Percentiles rank a stretch among this genome's conserved stretches.
Evolutionary conservation across 2,113 vertebrate species (phyloP).

Genomic region (Atlantisia rogersi): DNA sequence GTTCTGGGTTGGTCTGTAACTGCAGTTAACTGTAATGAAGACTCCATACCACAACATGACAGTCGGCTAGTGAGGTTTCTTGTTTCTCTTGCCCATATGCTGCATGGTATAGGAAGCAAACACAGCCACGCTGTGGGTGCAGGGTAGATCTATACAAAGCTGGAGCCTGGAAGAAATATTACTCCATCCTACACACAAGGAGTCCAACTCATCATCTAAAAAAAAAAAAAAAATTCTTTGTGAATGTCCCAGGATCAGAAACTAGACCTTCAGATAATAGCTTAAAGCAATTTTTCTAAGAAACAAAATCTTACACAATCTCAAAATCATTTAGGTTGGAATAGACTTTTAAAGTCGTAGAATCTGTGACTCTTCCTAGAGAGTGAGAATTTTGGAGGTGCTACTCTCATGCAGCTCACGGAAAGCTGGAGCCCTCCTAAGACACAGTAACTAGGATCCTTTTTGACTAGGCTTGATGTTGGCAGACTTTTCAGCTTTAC

Average conservation of each 20-base stretch:
- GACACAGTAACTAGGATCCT: neutral
- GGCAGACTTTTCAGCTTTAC: neutral
- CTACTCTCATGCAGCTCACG: neutral
- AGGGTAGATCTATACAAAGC: rapidly evolving
- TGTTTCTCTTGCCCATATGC: neutral
- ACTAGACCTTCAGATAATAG: neutral
- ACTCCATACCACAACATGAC: neutral
- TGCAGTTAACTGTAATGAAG: neutral
- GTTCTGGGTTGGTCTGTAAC: neutral
- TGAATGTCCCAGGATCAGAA: neutral
- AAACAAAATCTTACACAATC: neutral
- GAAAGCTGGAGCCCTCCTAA: neutral
- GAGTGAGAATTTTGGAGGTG: neutral
- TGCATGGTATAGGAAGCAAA: neutral
- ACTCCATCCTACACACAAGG: neutral
- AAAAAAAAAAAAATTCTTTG: neutral
- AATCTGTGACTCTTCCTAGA: rapidly evolving
- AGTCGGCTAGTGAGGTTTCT: neutral
- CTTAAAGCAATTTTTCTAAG: neutral
- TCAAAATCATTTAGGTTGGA: neutral
- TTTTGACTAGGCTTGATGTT: neutral
- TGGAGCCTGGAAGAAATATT: neutral
- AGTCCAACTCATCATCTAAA: neutral
- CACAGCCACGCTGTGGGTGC: neutral
- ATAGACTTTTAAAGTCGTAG: rapidly evolving